Evolutionary conservation across 35 echinoderm and acorn worm genomes (phyloP), one percentile per base, ranked within the genome.

Genomic region (Nesometra sesokonis): DNA sequence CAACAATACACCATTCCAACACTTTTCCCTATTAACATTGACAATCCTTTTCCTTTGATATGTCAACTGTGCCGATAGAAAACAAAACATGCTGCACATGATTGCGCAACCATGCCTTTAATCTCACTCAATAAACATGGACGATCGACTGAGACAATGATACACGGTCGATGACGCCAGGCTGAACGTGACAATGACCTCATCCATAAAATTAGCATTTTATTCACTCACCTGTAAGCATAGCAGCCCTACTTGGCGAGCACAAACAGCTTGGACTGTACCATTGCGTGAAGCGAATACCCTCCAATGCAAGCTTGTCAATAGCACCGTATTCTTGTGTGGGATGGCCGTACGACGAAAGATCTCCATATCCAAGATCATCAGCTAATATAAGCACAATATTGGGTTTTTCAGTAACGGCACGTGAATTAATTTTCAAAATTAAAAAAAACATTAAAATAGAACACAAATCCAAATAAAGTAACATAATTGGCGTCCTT

Each of bases 361-460:
- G 34, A 38, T 97, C 94, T 52, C 89, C 91, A 47, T 89, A 91
- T 8, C 94, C 91, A 36, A 97, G 78, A 80, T 97, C 94, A 91
- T 97, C 94, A 57, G 94, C 94, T n/a, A 97, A 57, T 36, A 97
- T 82, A 15, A 97, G 35, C 1, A 97, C 79, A 15, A 97, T 89
- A 67, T 97, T 97, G 33, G 94, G 94, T 84, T 90, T 87, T 33
- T 94, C 86, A 23, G 57, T 82, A 4, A 86, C 36, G 3, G 76
- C 77, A 29, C 91, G 31, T 0, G 29, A 38, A 32, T 81, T 11
- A 37, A 35, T 81, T 81, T 37, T 2, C 13, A 81, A 35, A 37
- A 81, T 17, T 11, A 81, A 81, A 37, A 17, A 34, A 37, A 3
- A 35, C 11, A 81, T 3, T 34, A 81, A 81, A 81, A 11, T 81